These are phyloP conservation scores for Pogoniulus pusillus DNA, from an alignment of 2,797 vertebrate species.

Conservation along the genomic window DNA sequence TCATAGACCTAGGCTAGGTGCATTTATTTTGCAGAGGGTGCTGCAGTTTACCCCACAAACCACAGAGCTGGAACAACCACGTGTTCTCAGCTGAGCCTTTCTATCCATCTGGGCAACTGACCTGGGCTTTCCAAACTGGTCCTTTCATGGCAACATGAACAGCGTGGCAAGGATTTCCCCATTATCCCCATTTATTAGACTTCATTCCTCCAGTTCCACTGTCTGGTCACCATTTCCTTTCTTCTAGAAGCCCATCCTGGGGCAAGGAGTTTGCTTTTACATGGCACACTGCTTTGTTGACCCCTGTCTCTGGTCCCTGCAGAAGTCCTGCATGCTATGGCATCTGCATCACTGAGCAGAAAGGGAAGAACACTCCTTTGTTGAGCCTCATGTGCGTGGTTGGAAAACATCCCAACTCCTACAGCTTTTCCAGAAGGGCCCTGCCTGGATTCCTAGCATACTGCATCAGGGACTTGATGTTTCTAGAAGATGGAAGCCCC, in stretches of 20 bases:
- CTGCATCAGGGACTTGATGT: constrained; percentile 4
- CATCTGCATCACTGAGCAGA: constrained; percentile 57
- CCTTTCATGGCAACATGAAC: background rate
- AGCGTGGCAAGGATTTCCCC: background rate
- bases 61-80: fast-evolving
- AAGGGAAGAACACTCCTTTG: constrained; percentile 61
- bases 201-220: background rate
- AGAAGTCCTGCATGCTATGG: background rate
- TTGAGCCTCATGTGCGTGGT: constrained; percentile 57
- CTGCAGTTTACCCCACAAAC: background rate
- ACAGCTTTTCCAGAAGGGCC: constrained; percentile 67
- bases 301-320: background rate
- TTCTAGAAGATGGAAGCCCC: background rate
- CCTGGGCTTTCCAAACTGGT: background rate
- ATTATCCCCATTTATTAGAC: background rate
- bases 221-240: background rate
- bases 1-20: background rate
- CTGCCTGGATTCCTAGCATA: constrained; percentile 68
- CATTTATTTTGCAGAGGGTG: background rate
- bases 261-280: background rate
- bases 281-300: background rate
- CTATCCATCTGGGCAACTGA: background rate
- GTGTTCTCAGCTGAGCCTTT: background rate
- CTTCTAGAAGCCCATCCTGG: background rate
- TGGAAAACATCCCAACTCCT: constrained; percentile 69